These are phyloP conservation scores for Labeo catla DNA, from an alignment of 2,113 vertebrate genomes.

Conservation along the genomic window DNA sequence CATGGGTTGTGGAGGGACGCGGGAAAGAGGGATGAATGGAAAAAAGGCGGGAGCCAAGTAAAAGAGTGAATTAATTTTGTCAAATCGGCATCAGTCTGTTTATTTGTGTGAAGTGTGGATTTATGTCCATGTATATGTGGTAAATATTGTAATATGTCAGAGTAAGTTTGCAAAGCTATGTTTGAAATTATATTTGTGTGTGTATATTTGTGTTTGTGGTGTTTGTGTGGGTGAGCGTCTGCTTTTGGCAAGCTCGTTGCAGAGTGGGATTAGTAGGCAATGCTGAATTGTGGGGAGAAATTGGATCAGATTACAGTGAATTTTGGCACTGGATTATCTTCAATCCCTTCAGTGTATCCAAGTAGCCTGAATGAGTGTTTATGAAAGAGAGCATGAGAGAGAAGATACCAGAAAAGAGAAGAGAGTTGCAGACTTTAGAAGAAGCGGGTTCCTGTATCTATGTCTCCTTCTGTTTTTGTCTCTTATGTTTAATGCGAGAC, in stretches of 20 bases:
- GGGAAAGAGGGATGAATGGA: neutral
- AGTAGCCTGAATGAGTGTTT: slow-evolving; percentile 20
- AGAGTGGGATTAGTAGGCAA: slow-evolving; percentile 58
- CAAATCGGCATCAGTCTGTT: neutral
- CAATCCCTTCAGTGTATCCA: slow-evolving; percentile 46
- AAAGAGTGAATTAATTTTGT: slow-evolving; percentile 7
- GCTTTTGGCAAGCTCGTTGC: slow-evolving; percentile 46
- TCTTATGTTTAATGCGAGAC: neutral
- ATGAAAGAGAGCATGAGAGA: neutral
- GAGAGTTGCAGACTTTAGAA: neutral
- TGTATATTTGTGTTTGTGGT: slow-evolving; percentile 3
- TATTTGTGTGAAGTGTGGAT: neutral
- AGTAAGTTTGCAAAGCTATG: slow-evolving; percentile 11
- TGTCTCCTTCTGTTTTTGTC: neutral
- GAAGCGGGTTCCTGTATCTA: neutral
- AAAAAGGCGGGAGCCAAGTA: neutral
- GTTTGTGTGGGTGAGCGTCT: slow-evolving; percentile 34
- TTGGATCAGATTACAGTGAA: slow-evolving; percentile 65
- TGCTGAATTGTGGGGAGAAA: slow-evolving; percentile 55
- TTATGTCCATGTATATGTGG: neutral
- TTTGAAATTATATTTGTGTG: slow-evolving; percentile 22
- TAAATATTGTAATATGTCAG: neutral
- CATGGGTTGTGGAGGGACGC: neutral
- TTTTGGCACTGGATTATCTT: slow-evolving; percentile 61
- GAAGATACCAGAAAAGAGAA: neutral